A percentile compares a stretch with the other conserved stretches of the same genome.
phyloP scores from a whole-genome alignment of 2,888 invertebrate species.

The Diadegma fenestrale region DNA sequence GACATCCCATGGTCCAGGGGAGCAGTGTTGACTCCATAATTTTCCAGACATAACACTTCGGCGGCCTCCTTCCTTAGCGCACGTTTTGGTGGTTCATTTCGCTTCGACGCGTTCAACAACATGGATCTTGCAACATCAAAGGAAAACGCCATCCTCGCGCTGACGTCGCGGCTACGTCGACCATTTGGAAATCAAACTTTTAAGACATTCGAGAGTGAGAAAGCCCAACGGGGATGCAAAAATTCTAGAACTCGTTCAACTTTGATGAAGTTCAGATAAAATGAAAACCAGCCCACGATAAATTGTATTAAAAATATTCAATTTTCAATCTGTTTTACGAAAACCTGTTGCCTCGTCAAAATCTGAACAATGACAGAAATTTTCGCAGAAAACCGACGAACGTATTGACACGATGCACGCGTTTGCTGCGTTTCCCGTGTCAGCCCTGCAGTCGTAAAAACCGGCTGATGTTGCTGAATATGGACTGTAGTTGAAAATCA shows the following conservation, averaged over 20 bases:
- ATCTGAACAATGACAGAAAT: not conserved
- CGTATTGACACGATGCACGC: too few species aligned
- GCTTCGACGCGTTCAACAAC: constrained; percentile 12
- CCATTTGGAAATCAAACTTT: constrained; percentile 73
- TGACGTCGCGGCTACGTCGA: constrained; percentile 56
- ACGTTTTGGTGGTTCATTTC: constrained; percentile 7
- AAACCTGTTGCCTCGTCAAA: not conserved
- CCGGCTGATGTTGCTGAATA: not conserved
- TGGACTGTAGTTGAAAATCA: not conserved
- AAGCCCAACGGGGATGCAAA: not conserved
- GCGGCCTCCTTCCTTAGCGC: not conserved
- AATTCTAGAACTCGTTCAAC: not conserved
- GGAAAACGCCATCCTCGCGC: constrained; percentile 65
- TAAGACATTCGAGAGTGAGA: not conserved
- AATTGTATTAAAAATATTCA: not conserved
- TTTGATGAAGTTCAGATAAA: not conserved
- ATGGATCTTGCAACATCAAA: constrained; percentile 76
- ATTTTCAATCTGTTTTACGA: not conserved
- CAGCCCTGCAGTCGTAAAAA: too few species aligned
- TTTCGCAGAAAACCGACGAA: too few species aligned
- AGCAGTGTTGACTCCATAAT: constrained; percentile 53
- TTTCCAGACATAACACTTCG: constrained; percentile 55
- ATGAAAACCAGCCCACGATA: not conserved
- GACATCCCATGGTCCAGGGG: constrained; percentile 38
- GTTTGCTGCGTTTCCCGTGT: too few species aligned